A percentile compares a stretch with the other conserved stretches of the same genome.
phyloP scores from a whole-genome alignment of 2,888 invertebrate genomes.

The Acrocera orbiculus region DNA sequence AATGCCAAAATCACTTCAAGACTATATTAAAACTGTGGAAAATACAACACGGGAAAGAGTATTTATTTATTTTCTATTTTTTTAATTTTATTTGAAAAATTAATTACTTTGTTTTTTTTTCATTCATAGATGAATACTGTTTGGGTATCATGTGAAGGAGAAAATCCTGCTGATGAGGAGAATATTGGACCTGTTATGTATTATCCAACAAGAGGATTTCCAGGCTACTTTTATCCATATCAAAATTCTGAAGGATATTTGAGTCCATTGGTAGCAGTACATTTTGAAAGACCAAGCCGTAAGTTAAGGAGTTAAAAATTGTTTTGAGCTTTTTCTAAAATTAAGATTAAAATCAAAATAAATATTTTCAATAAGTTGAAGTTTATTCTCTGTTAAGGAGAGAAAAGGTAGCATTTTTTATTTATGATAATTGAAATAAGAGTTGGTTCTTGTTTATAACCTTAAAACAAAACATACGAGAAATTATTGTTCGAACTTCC shows the following conservation, averaged over 20 bases:
- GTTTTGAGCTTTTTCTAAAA: no score
- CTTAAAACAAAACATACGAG: no score
- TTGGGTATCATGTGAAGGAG: constrained; percentile 87
- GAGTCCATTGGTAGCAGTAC: constrained; percentile 74
- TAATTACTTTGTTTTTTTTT: constrained; percentile 17
- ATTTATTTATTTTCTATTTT: no score
- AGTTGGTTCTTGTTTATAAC: no score
- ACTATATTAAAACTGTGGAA: constrained; percentile 39
- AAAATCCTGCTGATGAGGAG: constrained; percentile 82
- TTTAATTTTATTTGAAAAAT: constrained; percentile 2
- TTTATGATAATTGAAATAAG: no score
- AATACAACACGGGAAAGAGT: no score
- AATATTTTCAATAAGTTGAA: no score
- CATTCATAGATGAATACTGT: constrained; percentile 53
- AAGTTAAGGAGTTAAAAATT: constrained; percentile 30
- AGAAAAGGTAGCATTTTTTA: no score
- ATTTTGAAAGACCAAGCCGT: constrained; percentile 67
- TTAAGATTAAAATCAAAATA: no score
- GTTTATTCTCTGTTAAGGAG: no score
- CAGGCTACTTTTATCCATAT: constrained; percentile 79
- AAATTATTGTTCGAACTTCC: no score
- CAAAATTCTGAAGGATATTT: constrained; percentile 73
- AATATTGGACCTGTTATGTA: constrained; percentile 75
- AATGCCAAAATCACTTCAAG: constrained; percentile 57
- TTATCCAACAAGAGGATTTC: constrained; percentile 65